A percentile compares a stretch with the other conserved stretches of the same genome.
These are phyloP conservation scores for Lapara coniferarum DNA, from an alignment of 2,888 invertebrate genomes.

Conservation along the genomic window DNA sequence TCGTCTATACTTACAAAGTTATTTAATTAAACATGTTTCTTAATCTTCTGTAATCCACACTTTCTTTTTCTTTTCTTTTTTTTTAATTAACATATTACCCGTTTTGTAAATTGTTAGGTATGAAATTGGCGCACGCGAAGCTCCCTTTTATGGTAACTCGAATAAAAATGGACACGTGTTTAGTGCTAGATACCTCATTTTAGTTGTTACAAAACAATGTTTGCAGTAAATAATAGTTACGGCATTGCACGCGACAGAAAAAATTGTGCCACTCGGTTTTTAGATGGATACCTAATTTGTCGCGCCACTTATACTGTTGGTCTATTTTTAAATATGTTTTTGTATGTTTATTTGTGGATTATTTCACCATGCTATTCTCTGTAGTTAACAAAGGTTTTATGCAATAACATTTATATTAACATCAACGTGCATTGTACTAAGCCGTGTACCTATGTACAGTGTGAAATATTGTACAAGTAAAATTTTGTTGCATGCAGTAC, in stretches of 20 bases:
- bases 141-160: slow-evolving; percentile 9
- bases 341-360: slow-evolving; percentile 30
- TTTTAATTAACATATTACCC: not conserved
- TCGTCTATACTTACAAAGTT: slow-evolving; percentile 7
- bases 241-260: slow-evolving; percentile 38
- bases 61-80: slow-evolving; percentile 17
- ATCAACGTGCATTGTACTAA: too few species aligned
- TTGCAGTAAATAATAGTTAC: slow-evolving; percentile 35
- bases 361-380: slow-evolving; percentile 2
- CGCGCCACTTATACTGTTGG: slow-evolving; percentile 33
- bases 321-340: slow-evolving; percentile 38
- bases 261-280: slow-evolving; percentile 37
- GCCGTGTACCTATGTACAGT: too few species aligned
- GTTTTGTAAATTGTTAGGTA: not conserved
- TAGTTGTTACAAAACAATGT: slow-evolving; percentile 27
- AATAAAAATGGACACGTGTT: not conserved
- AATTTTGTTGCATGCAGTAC: too few species aligned
- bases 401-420: not conserved
- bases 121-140: not conserved
- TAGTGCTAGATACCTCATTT: slow-evolving; percentile 5
- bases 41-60: slow-evolving; percentile 13
- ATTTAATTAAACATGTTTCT: slow-evolving; percentile 14
- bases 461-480: too few species aligned
- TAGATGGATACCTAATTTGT: slow-evolving; percentile 32
- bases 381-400: not conserved